Percentiles rank a stretch among this genome's conserved stretches.
phyloP scores from a whole-genome alignment of 2,888 invertebrate genomes.

The Coleophora flavipennella region DNA sequence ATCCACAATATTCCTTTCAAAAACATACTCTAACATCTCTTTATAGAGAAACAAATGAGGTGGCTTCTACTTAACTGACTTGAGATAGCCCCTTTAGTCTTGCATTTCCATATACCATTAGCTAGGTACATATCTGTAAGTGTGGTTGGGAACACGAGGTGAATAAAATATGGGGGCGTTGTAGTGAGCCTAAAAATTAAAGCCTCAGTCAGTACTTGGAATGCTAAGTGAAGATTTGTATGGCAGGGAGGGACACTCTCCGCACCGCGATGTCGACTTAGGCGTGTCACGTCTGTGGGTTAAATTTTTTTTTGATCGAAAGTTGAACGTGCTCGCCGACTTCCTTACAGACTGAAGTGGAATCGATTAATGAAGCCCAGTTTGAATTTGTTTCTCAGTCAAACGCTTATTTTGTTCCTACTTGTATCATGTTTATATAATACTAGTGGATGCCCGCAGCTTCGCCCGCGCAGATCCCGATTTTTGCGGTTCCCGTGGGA shows the following conservation, averaged over 20 bases:
- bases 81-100: constrained; percentile 21
- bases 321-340: constrained; percentile 40
- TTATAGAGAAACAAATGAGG: constrained; percentile 26
- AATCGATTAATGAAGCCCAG: constrained; percentile 44
- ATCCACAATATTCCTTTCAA: constrained; percentile 15
- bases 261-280: constrained; percentile 46
- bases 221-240: constrained; percentile 64
- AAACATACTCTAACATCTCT: constrained; percentile 31
- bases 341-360: constrained; percentile 35
- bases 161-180: constrained; percentile 57
- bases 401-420: constrained; percentile 12
- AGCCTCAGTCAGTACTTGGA: constrained; percentile 51
- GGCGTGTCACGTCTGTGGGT: constrained; percentile 41
- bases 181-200: constrained; percentile 60
- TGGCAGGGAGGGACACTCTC: constrained; percentile 38
- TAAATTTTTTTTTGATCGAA: constrained; percentile 40
- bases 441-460: too few relatives aligned
- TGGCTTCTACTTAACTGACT: constrained; percentile 6
- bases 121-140: constrained; percentile 53
- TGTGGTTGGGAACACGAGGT: constrained; percentile 57
- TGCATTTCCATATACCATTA: constrained; percentile 43
- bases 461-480: too few relatives aligned
- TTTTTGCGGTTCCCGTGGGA: too few relatives aligned
- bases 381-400: constrained; percentile 28
- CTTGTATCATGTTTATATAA: too few relatives aligned